Conservation (phyloP, 92 coral and sea anemone species). For the Plumapathes pennacea region DNA sequence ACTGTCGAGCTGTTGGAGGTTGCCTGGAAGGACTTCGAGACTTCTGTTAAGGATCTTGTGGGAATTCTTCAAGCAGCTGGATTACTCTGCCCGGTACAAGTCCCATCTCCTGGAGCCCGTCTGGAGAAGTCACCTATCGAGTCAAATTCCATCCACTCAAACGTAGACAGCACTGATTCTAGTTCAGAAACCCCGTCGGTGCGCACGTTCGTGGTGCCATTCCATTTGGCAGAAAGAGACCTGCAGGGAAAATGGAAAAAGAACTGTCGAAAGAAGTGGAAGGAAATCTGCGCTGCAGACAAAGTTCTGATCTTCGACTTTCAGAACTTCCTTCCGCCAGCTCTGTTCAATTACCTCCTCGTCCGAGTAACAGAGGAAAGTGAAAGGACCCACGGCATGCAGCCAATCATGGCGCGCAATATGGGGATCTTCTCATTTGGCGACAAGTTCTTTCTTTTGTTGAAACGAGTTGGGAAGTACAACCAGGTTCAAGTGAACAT, state of each 20-base stretch:
- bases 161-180: too few relatives aligned
- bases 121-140: too few relatives aligned
- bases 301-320: constrained; percentile 59
- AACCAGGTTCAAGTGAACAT: constrained; percentile 58
- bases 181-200: background rate
- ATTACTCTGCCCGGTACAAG: constrained; percentile 47
- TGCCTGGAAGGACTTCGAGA: constrained; percentile 34
- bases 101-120: background rate
- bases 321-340: constrained; percentile 65
- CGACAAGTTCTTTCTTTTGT: constrained; percentile 50
- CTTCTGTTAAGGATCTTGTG: constrained; percentile 44
- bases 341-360: constrained; percentile 55
- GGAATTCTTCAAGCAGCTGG: constrained; percentile 55
- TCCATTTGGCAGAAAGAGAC: constrained; percentile 36
- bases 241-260: constrained; percentile 40
- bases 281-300: constrained; percentile 40
- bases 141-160: too few relatives aligned
- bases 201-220: constrained; percentile 58
- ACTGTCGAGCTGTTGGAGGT: constrained; percentile 25
- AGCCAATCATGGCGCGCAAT: constrained; percentile 34
- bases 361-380: constrained; percentile 53
- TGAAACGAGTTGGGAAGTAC: constrained; percentile 20
- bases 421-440: constrained; percentile 68
- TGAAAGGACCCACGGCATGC: constrained; percentile 41
- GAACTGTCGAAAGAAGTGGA: constrained; percentile 53